Conservation (phyloP, 2,888 invertebrate species). For the Noctua pronuba region DNA sequence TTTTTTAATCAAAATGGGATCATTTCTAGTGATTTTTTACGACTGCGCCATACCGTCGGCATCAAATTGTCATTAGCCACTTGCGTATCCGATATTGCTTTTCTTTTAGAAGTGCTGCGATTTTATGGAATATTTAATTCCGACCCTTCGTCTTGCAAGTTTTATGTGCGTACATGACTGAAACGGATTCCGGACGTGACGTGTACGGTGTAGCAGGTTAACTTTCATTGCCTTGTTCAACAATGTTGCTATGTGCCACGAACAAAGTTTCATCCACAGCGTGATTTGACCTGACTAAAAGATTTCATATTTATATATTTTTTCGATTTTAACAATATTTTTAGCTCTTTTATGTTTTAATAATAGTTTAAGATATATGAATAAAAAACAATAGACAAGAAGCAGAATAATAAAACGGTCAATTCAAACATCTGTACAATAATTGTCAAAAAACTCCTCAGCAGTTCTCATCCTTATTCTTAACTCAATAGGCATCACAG, state of each 20-base stretch:
- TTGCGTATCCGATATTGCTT: constrained; percentile 89
- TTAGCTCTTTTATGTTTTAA: neutral
- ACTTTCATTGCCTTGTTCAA: neutral
- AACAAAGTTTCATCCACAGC: neutral
- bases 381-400: neutral
- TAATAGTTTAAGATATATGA: neutral
- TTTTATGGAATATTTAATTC: constrained; percentile 87
- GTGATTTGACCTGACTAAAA: neutral
- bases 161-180: constrained; percentile 63
- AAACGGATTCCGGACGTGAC: constrained; percentile 27
- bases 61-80: constrained; percentile 90
- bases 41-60: constrained; percentile 86
- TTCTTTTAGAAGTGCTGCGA: constrained; percentile 86
- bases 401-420: neutral
- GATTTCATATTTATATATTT: neutral
- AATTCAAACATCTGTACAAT: constrained; percentile 49
- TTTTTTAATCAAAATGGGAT: constrained; percentile 90
- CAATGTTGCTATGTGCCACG: neutral
- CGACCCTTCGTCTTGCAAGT: constrained; percentile 76
- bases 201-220: constrained; percentile 11
- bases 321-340: neutral
- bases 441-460: constrained; percentile 19
- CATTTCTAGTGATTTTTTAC: constrained; percentile 90
- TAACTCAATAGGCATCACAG: constrained; percentile 26
- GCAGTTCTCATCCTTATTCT: constrained; percentile 32